Conservation (phyloP, 2,113 vertebrate genomes). For the Oriolus oriolus region DNA sequence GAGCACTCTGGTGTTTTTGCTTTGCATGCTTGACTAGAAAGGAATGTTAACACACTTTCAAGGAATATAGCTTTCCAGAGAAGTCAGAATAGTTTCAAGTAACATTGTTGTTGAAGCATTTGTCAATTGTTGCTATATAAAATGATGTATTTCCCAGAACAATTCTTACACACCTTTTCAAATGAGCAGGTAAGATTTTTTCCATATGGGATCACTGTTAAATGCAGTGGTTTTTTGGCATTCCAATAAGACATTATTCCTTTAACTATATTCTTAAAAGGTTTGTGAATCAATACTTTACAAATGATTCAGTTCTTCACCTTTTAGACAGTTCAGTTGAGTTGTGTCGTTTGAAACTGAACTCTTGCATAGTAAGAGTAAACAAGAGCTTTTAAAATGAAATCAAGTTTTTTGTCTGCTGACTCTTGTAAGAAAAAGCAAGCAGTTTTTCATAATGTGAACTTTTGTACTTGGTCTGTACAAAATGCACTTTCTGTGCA, state of each 20-base stretch:
- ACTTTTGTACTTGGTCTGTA: not conserved
- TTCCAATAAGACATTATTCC: not conserved
- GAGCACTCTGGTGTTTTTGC: not conserved
- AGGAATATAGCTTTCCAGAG: constrained; percentile 22
- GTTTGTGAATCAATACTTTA: not conserved
- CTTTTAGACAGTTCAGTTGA: not conserved
- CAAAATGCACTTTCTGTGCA: not conserved
- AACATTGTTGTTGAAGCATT: not conserved
- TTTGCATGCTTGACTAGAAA: not conserved
- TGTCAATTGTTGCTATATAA: not conserved
- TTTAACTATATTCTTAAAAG: not conserved
- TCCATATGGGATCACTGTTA: not conserved
- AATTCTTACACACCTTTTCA: not conserved
- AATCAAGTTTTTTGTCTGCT: not conserved
- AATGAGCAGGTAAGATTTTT: not conserved
- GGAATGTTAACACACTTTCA: constrained; percentile 6
- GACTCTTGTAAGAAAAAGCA: not conserved
- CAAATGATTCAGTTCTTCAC: not conserved
- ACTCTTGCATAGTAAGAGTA: not conserved
- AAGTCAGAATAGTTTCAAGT: not conserved
- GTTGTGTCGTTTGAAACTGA: not conserved
- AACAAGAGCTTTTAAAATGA: not conserved
- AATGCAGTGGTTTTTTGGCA: not conserved
- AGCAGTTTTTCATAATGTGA: not conserved
- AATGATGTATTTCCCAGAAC: not conserved